Base-by-base conservation (phyloP, 2,888 invertebrate species). In the Orthosia gracilis region DNA sequence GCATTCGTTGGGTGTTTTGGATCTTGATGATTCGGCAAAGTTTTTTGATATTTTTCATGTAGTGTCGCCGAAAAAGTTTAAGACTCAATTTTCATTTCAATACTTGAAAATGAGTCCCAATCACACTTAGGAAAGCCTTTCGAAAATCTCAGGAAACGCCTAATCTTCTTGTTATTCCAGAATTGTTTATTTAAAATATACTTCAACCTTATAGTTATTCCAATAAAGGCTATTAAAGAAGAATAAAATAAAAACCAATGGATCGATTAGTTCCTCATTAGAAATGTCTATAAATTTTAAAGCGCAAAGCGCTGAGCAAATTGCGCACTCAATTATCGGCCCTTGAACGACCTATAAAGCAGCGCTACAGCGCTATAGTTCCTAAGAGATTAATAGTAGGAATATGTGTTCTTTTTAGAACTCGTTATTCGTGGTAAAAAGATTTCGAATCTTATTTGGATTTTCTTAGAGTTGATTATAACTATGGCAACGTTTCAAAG, bases 301-400 rank as follows among this genome's bases (percentile, higher is more conserved):
- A 84, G 47, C 73, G 62, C n/a, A 73, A 72, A 82, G 71, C 68
- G 73, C 75, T 81, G 71, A 77, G 57, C 64, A 75, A 71, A 73
- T 76, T 40, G 74, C 63, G 47, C 72, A 66, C 64, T 52, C 59
- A 84, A 80, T 85, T 84, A 80, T 71, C 80, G 81, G 78, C 80
- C 82, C 88, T 90, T 89, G 91, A 89, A 85, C 83, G 76, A 85
- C 87, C 88, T 89, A 91, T 92, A 91, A 92, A 93, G 88, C 76
- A 87, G 89, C 87, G 87, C 88, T 90, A 89, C 89, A 92, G 87
- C 88, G 88, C 89, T 87, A 85, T 84, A 86, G 89, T 89, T 89
- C 86, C 84, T 77, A 72, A 74, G 82, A 92, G 91, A 91, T 90
- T 90, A 91, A 92, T 90, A 88, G 86, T 69, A 83, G 74, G 82